These are phyloP conservation scores for Lasioglossum villosulum DNA, from an alignment of 2,888 invertebrate genomes.

Conservation along the genomic window DNA sequence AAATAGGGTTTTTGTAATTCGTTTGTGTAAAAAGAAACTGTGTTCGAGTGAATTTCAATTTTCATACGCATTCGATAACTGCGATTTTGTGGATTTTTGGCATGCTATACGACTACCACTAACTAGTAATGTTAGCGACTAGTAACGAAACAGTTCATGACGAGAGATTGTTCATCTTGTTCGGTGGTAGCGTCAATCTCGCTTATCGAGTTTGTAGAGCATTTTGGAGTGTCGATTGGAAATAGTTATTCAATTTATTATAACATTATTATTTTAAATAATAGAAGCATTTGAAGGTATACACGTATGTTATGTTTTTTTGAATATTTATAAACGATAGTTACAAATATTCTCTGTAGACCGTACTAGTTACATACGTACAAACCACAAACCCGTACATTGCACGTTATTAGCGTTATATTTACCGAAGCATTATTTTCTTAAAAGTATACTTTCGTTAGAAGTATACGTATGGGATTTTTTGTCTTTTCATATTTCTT, in stretches of 20 bases:
- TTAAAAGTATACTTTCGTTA: neutral
- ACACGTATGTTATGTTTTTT: conserved; percentile 39
- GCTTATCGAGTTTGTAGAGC: conserved; percentile 41
- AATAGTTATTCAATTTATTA: conserved; percentile 48
- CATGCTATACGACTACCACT: neutral
- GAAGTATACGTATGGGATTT: neutral
- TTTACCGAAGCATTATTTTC: conserved; percentile 25
- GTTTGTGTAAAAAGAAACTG: neutral
- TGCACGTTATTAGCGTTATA: conserved; percentile 40
- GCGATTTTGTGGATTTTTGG: neutral
- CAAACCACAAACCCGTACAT: conserved; percentile 27
- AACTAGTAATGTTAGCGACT: neutral
- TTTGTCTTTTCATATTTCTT: neutral
- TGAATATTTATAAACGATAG: conserved; percentile 14
- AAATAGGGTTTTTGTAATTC: neutral
- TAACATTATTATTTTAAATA: conserved; percentile 43
- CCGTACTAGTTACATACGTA: conserved; percentile 7
- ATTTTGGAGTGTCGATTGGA: conserved; percentile 44
- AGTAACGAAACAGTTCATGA: neutral
- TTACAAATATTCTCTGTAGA: conserved; percentile 19
- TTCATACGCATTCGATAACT: neutral
- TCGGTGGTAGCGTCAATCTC: conserved; percentile 60
- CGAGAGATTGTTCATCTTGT: conserved; percentile 32
- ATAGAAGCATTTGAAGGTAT: conserved; percentile 48
- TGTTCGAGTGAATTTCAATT: neutral